These are phyloP conservation scores for Tupiocoris notatus DNA, from an alignment of 2,888 invertebrate genomes.

Conservation along the genomic window DNA sequence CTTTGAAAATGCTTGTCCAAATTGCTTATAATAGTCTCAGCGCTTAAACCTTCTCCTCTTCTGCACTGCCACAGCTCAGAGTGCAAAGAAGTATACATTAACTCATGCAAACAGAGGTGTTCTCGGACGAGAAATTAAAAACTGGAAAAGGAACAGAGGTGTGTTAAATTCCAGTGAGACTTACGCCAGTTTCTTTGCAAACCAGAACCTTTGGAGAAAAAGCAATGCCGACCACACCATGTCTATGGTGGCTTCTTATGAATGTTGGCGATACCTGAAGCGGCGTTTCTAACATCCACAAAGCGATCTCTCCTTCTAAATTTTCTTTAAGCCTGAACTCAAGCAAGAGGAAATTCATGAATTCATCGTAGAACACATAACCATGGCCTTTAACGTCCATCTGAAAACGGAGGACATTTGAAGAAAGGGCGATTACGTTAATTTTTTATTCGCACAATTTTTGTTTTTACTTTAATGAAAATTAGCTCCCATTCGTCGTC, in stretches of 20 bases:
- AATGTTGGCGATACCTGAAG: conserved; percentile 33
- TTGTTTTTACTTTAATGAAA: conserved; percentile 31
- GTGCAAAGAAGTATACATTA: no score
- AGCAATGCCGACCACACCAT: conserved; percentile 30
- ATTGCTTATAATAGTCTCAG: no score
- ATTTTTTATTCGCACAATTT: no score
- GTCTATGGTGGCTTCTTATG: conserved; percentile 30
- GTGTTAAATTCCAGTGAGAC: no score
- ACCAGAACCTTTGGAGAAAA: conserved; percentile 38
- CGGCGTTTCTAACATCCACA: conserved; percentile 20
- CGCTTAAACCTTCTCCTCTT: no score
- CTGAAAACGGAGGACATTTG: no score
- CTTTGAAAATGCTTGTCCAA: no score
- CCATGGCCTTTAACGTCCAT: conserved; percentile 44
- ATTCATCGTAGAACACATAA: conserved; percentile 37
- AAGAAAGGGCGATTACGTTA: no score
- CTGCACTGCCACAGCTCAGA: no score
- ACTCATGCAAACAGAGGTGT: no score
- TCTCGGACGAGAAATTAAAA: no score
- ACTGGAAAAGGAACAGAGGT: no score
- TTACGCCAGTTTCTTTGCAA: background rate
- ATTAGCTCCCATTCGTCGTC: conserved; percentile 30
- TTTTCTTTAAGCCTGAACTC: conserved; percentile 38
- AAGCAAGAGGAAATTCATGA: conserved; percentile 37
- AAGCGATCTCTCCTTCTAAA: conserved; percentile 16